Evolutionary conservation across 1,140 invertebrate genomes (phyloP), one percentile per base, ranked within the genome.

Genomic region (Aphis craccivora): DNA sequence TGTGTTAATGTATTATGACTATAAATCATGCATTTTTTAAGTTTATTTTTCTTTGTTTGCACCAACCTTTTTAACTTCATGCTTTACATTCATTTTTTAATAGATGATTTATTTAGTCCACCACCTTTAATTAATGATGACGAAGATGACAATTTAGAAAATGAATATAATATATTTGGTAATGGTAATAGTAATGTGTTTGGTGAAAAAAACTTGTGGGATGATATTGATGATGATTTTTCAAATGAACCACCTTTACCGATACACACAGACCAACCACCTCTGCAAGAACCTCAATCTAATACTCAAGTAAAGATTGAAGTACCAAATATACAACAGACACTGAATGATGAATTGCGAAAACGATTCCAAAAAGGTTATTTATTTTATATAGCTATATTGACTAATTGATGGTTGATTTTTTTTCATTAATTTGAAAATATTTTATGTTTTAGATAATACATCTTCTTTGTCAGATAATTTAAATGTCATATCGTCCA

Each of bases 141-240:
- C 55, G 81, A 93, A 4, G 81, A 93, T 22, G 91, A 86, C 1
- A 83, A 93, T 86, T 90, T 67, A 22, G 81, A 93, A 3, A 43
- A 93, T 43, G 91, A 86, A n/a, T 93, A 93, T 86, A 93, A 93
- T 93, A 86, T 93, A 55, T 93, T 93, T 93, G 91, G 81, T 55
- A 51, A 84, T 84, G 5, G 43, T 93, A 91, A 5, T 35, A 55
- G 5, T 93, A 83, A 93, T 40, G 22, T 93, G 23, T 93, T 55
- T 84, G 91, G 81, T 30, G 91, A 93, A 40, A 81, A 51, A 20
- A 93, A 86, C 8, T 93, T 93, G 30, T 93, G 91, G 91, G 90
- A 83, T 81, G 81, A 93, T 86, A 25, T 83, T 81, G 91, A 93
- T 86, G 91, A 92, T 76, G 40, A 92, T 51, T 92, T 83, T 20